Conservation (phyloP, 2,797 vertebrate genomes). For the Chloroceryle amazona region DNA sequence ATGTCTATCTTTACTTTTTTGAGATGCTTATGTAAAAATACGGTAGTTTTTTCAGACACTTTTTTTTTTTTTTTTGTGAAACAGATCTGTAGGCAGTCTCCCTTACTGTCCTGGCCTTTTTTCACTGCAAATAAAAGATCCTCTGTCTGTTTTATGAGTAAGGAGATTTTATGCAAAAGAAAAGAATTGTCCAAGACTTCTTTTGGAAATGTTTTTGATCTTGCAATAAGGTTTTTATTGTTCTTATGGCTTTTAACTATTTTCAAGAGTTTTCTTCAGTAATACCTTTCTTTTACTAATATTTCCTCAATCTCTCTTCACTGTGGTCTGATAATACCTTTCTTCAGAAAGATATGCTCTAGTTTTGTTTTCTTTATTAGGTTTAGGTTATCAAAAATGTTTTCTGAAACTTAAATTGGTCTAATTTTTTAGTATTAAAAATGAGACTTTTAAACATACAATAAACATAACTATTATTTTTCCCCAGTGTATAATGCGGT, state of each 20-base stretch:
- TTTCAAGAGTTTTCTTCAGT: background rate
- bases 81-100: background rate
- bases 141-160: background rate
- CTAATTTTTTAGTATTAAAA: background rate
- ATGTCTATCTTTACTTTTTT: background rate
- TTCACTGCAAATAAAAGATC: background rate
- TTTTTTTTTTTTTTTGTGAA: background rate
- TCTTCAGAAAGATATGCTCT: background rate
- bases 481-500: conserved; percentile 93
- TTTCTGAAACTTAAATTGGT: background rate
- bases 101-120: background rate
- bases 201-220: background rate
- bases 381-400: background rate
- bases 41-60: background rate
- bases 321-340: background rate
- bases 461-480: conserved; percentile 35
- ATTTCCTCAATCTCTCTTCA: background rate
- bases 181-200: background rate
- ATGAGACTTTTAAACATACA: background rate
- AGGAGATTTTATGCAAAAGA: background rate
- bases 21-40: background rate
- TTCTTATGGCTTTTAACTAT: background rate
- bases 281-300: background rate
- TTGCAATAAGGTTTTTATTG: background rate
- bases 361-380: background rate